Percentiles rank a stretch among this genome's conserved stretches.
These are phyloP conservation scores for Cariama cristata DNA, from an alignment of 2,113 vertebrate species.

Conservation along the genomic window DNA sequence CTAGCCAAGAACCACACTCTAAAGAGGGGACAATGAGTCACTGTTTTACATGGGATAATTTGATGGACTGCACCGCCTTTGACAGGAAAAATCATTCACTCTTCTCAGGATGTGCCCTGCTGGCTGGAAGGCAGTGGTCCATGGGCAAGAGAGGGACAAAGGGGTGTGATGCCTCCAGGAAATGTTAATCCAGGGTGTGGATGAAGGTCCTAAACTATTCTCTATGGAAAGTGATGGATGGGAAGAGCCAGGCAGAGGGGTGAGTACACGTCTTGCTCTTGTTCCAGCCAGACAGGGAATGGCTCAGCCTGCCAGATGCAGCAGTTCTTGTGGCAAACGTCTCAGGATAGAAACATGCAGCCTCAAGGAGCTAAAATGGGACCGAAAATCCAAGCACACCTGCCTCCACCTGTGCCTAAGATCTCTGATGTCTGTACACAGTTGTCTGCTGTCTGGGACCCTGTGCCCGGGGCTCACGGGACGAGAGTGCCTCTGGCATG, in stretches of 20 bases:
- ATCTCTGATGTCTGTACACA: background rate
- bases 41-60: background rate
- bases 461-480: background rate
- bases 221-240: background rate
- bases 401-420: background rate
- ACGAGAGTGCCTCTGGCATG: background rate
- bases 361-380: background rate
- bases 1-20: slow-evolving; percentile 41
- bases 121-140: background rate
- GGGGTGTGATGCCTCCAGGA: background rate
- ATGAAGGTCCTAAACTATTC: background rate
- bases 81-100: background rate
- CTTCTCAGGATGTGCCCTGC: background rate
- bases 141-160: background rate
- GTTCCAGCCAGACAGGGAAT: slow-evolving; percentile 6
- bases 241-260: background rate
- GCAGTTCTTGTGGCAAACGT: background rate
- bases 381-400: background rate
- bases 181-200: background rate
- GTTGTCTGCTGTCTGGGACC: background rate
- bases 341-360: background rate
- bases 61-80: rapidly evolving
- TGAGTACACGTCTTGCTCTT: background rate
- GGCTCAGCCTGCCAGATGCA: background rate
- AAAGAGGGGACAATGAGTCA: background rate